Percentiles rank a stretch among this genome's conserved stretches.
phyloP scores from a whole-genome alignment of 1,140 invertebrate genomes.

The Linepithema humile region DNA sequence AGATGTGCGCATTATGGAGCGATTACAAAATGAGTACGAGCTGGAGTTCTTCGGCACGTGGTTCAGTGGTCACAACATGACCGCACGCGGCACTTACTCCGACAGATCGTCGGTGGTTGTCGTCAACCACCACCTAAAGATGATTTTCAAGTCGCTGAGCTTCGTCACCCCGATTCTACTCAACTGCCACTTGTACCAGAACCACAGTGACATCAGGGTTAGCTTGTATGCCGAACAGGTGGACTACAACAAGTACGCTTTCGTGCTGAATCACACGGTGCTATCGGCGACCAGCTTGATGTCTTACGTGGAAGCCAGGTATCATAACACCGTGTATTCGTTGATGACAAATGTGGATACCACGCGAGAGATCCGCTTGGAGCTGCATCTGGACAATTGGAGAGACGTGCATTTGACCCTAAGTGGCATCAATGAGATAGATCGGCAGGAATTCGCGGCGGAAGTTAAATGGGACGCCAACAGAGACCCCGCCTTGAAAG shows the following conservation, averaged over 20 bases:
- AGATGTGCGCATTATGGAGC: conserved; percentile 85
- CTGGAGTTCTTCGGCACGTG: conserved; percentile 89
- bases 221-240: conserved; percentile 86
- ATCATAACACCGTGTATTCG: conserved; percentile 88
- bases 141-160: conserved; percentile 88
- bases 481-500: conserved; percentile 90
- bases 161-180: conserved; percentile 87
- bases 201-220: conserved; percentile 86
- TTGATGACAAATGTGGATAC: conserved; percentile 84
- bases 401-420: conserved; percentile 89
- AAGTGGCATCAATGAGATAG: conserved; percentile 85
- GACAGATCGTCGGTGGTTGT: conserved; percentile 87
- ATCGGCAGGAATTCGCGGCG: conserved; percentile 87
- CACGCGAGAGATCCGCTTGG: conserved; percentile 83
- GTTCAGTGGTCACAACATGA: conserved; percentile 91
- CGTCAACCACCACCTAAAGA: conserved; percentile 88
- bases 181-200: conserved; percentile 86
- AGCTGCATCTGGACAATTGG: conserved; percentile 91
- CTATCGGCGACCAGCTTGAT: conserved; percentile 85
- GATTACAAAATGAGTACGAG: conserved; percentile 85
- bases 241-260: conserved; percentile 86
- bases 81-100: conserved; percentile 88
- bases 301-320: conserved; percentile 87
- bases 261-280: conserved; percentile 86
- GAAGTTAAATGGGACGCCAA: conserved; percentile 93